Evolutionary conservation across 2,888 invertebrate species (phyloP).

Genomic region (Acronicta aceris): DNA sequence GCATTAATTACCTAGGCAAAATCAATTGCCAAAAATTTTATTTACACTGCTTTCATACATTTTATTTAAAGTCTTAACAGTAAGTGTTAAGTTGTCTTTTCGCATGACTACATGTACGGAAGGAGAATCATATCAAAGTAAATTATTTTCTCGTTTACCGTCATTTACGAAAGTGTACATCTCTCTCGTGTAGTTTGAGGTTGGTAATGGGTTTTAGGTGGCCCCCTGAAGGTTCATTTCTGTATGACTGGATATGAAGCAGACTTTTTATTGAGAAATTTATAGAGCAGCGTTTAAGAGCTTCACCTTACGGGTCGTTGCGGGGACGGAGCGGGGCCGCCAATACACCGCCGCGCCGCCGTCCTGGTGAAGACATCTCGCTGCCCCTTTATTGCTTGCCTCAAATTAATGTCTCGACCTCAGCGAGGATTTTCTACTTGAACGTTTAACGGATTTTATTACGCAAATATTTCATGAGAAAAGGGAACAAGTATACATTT

Average conservation of each 20-base stretch:
- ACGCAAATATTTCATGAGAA: constrained; percentile 77
- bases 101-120: constrained; percentile 63
- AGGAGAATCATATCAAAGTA: constrained; percentile 84
- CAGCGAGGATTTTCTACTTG: constrained; percentile 80
- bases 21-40: constrained; percentile 87
- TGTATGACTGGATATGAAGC: constrained; percentile 57
- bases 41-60: constrained; percentile 64
- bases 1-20: constrained; percentile 84
- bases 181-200: constrained; percentile 62
- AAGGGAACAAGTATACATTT: constrained; percentile 67
- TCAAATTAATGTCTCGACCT: constrained; percentile 87
- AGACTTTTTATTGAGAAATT: constrained; percentile 84
- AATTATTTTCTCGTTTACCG: constrained; percentile 84
- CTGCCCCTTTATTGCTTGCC: constrained; percentile 87
- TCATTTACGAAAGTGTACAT: constrained; percentile 80
- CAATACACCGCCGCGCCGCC: constrained; percentile 47
- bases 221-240: constrained; percentile 74
- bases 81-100: constrained; percentile 72
- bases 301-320: constrained; percentile 67
- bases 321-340: constrained; percentile 39
- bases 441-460: constrained; percentile 83
- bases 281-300: constrained; percentile 83
- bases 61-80: constrained; percentile 66
- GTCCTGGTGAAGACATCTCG: constrained; percentile 79
- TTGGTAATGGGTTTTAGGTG: constrained; percentile 65